Base-by-base conservation (phyloP, 2,797 vertebrate genomes). In the Hozukius guyotensis region DNA sequence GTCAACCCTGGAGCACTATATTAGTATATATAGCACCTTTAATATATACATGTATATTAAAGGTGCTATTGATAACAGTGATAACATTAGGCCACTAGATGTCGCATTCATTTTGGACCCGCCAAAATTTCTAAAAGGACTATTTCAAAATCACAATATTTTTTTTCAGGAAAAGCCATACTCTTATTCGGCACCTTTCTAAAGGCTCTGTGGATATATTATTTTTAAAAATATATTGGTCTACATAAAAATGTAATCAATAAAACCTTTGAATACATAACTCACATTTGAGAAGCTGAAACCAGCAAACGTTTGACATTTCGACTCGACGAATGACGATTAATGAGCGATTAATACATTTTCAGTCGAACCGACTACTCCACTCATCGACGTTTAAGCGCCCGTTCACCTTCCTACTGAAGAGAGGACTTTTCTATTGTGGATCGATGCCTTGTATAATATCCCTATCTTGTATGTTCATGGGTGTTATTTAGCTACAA, bases 401-500 rank as follows among this genome's bases (percentile, higher is more conserved):
- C 29, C 9, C 25, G 27, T 46, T 77, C 31, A 31, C 25, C 16
- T 49, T 34, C n/a, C 24, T 76, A 65, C 66, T 68, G 52, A 72
- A 77, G 34, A 74, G 42, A 66, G 34, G 20, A 24, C 22, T 29
- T 77, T 34, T 52, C 29, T 14, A 31, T 55, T 14, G 52, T 42
- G 60, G 25, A 74, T 74, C 59, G 22, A 74, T 27, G 60, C n/a
- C 32, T 53, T 24, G 64, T 56, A 32, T 65, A 57, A 83, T 72
- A 81, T 71, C 67, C 20, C 18, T 32, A 71, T 83, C 60, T 67
- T 65, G 29, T 79, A 64, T 74, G 63, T 80, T 88, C 70, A 83
- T 80, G 69, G 72, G 69, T 77, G 64, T 80, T 81, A 87, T 88
- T 88, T 85, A 87, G 76, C 86, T 72, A 72, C 82, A 86, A 71